Evolutionary conservation across 2,113 vertebrate species (phyloP).

Genomic region (Cololabis saira): DNA sequence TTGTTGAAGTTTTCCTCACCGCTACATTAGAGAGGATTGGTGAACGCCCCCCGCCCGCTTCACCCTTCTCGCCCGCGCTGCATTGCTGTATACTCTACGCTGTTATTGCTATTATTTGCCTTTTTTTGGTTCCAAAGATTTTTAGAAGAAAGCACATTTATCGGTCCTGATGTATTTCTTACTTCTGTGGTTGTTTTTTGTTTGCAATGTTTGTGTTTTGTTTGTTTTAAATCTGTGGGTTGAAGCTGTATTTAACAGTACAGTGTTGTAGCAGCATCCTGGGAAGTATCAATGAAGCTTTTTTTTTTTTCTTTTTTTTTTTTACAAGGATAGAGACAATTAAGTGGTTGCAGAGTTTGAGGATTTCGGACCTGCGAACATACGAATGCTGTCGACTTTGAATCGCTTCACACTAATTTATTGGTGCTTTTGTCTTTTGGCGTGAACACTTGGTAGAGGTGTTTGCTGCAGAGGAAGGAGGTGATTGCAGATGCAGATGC

Average conservation of each 20-base stretch:
- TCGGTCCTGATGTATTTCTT: slow-evolving; percentile 60
- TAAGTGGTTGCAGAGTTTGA: slow-evolving; percentile 1
- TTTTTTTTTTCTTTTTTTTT: too few species aligned
- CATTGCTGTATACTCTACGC: slow-evolving; percentile 63
- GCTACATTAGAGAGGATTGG: slow-evolving; percentile 30
- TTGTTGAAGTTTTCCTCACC: slow-evolving; percentile 21
- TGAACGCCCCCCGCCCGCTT: too few species aligned
- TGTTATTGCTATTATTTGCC: slow-evolving; percentile 64
- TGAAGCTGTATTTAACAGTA: slow-evolving; percentile 25
- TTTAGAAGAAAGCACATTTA: slow-evolving; percentile 70
- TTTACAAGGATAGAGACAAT: background rate
- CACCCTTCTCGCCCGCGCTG: slow-evolving; percentile 51
- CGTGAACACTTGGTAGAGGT: background rate
- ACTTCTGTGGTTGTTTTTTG: slow-evolving; percentile 43
- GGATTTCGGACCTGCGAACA: background rate
- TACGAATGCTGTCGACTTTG: background rate
- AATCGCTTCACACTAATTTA: slow-evolving; percentile 21
- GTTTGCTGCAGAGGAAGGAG: slow-evolving; percentile 43
- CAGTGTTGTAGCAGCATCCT: slow-evolving; percentile 24
- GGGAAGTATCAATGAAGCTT: slow-evolving; percentile 33
- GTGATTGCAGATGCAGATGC: slow-evolving; percentile 35
- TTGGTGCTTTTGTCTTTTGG: background rate
- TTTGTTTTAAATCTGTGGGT: slow-evolving; percentile 38
- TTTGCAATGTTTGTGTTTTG: slow-evolving; percentile 22
- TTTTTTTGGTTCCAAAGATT: slow-evolving; percentile 82